A percentile compares a stretch with the other conserved stretches of the same genome.
These are phyloP conservation scores for Cephus pygmeus DNA, from an alignment of 2,888 invertebrate species.

Conservation along the genomic window DNA sequence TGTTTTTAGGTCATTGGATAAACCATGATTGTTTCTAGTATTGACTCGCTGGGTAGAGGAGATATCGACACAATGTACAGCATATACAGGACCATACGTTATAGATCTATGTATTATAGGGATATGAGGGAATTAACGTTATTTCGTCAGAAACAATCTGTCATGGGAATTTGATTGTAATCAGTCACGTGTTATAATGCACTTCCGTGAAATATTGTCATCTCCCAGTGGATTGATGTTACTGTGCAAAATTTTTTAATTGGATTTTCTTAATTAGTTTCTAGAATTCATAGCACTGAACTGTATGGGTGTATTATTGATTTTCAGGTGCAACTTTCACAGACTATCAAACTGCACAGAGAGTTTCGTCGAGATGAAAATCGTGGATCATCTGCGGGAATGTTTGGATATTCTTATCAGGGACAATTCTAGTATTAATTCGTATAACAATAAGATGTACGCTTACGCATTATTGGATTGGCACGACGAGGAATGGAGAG, in stretches of 20 bases:
- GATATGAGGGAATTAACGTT: no score
- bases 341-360: conserved; percentile 54
- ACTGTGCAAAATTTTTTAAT: no score
- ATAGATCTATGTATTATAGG: no score
- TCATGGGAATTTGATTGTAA: neutral
- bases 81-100: no score
- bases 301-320: no score
- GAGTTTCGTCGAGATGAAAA: conserved; percentile 41
- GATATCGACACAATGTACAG: no score
- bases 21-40: no score
- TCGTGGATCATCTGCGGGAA: conserved; percentile 54
- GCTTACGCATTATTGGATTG: conserved; percentile 55
- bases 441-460: conserved; percentile 58
- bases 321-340: conserved; percentile 52
- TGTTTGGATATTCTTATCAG: conserved; percentile 46
- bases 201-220: neutral
- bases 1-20: no score
- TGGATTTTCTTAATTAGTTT: no score
- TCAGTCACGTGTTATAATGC: conserved; percentile 1
- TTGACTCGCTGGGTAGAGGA: no score
- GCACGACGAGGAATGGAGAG: conserved; percentile 64
- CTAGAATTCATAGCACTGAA: no score
- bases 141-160: neutral
- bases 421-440: conserved; percentile 49
- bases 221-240: no score